Percentiles rank a stretch among this genome's conserved stretches.
Evolutionary conservation across 2,888 invertebrate genomes (phyloP).

Genomic region (Dromius quadrimaculatus): DNA sequence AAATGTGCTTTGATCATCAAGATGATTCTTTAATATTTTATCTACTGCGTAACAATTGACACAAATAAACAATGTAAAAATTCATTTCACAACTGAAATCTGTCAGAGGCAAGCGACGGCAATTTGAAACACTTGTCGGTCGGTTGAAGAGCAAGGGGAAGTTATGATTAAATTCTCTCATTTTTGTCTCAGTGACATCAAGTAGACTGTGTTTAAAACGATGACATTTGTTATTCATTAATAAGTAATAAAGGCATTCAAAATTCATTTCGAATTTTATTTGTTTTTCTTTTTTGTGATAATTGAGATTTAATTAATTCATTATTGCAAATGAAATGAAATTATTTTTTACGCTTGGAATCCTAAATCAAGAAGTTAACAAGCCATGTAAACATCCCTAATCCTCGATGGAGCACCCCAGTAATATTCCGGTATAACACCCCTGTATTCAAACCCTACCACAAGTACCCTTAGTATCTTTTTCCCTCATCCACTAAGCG

Average conservation of each 20-base stretch:
- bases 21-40: too few species aligned
- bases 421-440: conserved; percentile 33
- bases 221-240: conserved; percentile 29
- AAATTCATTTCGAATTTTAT: conserved; percentile 34
- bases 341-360: too few species aligned
- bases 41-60: too few species aligned
- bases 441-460: conserved; percentile 12
- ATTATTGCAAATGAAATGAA: conserved; percentile 5
- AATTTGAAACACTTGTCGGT: conserved; percentile 1
- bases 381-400: conserved; percentile 2
- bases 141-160: background rate
- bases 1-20: too few species aligned
- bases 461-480: background rate
- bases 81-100: too few species aligned
- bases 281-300: conserved; percentile 32
- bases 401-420: background rate
- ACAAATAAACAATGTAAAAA: too few species aligned
- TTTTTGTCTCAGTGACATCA: conserved; percentile 26
- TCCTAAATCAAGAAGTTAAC: conserved; percentile 16
- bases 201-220: conserved; percentile 9
- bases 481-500: background rate
- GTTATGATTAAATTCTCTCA: conserved; percentile 39
- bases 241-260: background rate
- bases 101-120: background rate
- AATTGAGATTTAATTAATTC: conserved; percentile 27